Percentiles rank a stretch among this genome's conserved stretches.
Conservation (phyloP, 1,140 invertebrate genomes). For the Chironomus striatipennis region DNA sequence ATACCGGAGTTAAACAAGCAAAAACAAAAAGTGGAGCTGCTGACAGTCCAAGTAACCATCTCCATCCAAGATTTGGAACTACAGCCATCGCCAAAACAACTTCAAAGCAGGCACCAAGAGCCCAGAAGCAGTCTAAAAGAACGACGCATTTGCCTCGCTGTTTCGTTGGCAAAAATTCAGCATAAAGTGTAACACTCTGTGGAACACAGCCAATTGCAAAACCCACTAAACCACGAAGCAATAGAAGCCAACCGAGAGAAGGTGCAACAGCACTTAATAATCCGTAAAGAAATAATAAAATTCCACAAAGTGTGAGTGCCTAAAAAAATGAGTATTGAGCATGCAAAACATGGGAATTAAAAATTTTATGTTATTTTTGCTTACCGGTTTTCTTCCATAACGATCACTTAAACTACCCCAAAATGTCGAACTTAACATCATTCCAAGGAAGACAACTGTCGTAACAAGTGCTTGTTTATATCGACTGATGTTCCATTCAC, state of each 20-base stretch:
- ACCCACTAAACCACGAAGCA: conserved; percentile 83
- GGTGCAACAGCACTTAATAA: conserved; percentile 83
- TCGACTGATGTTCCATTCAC: conserved; percentile 86
- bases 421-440: conserved; percentile 94
- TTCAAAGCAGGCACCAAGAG: conserved; percentile 86
- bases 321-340: conserved; percentile 34
- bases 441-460: conserved; percentile 85
- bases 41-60: conserved; percentile 81
- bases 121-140: conserved; percentile 93
- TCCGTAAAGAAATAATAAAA: conserved; percentile 86
- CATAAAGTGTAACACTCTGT: conserved; percentile 93
- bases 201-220: conserved; percentile 95
- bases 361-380: no score
- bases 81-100: conserved; percentile 82
- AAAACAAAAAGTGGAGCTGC: conserved; percentile 81
- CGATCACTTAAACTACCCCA: conserved; percentile 93
- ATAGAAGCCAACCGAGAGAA: conserved; percentile 82
- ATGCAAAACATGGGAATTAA: conserved; percentile 20
- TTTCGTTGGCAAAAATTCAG: conserved; percentile 89
- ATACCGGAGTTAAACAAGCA: conserved; percentile 65
- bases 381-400: conserved; percentile 82
- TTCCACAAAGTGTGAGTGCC: conserved; percentile 77
- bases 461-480: conserved; percentile 56
- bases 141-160: conserved; percentile 91
- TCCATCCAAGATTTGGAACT: conserved; percentile 87